Percentiles rank a stretch among this genome's conserved stretches.
Evolutionary conservation across 2,888 invertebrate species (phyloP).

Genomic region (Dinocampus coccinellae): DNA sequence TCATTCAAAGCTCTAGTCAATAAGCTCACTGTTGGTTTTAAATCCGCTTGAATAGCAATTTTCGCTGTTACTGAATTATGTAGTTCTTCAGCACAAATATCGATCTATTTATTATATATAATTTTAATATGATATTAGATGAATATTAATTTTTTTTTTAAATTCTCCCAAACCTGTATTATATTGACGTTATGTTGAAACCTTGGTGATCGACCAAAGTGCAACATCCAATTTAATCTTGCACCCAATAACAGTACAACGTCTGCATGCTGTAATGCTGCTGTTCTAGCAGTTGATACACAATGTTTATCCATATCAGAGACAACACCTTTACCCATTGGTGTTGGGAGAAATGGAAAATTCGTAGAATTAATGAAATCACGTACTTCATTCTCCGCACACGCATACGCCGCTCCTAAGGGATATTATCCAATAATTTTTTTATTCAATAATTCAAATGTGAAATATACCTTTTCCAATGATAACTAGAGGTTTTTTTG

Average conservation of each 20-base stretch:
- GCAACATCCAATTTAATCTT: conserved; percentile 96
- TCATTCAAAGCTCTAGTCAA: conserved; percentile 74
- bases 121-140: not conserved
- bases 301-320: conserved; percentile 79
- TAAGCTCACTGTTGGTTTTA: conserved; percentile 79
- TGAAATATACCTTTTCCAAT: conserved; percentile 82
- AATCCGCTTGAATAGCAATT: conserved; percentile 88
- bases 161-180: conserved; percentile 77
- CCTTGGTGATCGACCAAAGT: conserved; percentile 92
- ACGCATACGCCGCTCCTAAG: conserved; percentile 83
- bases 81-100: conserved; percentile 90
- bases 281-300: conserved; percentile 89
- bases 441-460: not conserved
- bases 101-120: conserved; percentile 73
- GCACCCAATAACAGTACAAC: conserved; percentile 91
- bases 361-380: conserved; percentile 80
- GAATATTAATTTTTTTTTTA: not conserved
- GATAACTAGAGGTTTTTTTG: conserved; percentile 88
- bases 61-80: conserved; percentile 88
- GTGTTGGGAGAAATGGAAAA: conserved; percentile 93
- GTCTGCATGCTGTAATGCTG: conserved; percentile 89
- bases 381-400: conserved; percentile 80
- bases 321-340: conserved; percentile 93
- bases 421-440: conserved; percentile 1
- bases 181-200: conserved; percentile 87